Evolutionary conservation across 2,888 invertebrate genomes (phyloP).

Genomic region (Brachycybe producta): DNA sequence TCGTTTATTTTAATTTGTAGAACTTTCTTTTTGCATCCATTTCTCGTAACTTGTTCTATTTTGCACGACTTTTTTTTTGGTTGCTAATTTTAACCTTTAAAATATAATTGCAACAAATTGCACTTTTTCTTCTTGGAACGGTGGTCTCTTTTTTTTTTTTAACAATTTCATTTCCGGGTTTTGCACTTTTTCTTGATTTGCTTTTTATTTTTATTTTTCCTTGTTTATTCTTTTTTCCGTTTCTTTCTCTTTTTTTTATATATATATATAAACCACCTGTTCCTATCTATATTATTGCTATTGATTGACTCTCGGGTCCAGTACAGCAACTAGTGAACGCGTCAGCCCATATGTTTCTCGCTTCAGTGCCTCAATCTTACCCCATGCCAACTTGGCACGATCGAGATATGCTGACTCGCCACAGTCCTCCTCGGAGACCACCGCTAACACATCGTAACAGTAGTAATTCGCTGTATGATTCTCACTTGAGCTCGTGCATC

Average conservation of each 20-base stretch:
- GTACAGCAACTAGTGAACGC: constrained; percentile 20
- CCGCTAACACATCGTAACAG: constrained; percentile 6
- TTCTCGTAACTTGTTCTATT: background rate
- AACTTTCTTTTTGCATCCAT: background rate
- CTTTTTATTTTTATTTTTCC: constrained; percentile 1
- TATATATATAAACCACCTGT: no score
- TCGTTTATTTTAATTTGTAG: no score
- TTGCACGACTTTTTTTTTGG: background rate
- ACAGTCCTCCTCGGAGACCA: constrained; percentile 3
- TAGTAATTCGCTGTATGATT: constrained; percentile 1
- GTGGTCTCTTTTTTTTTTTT: background rate
- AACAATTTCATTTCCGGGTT: background rate
- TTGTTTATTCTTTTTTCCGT: background rate
- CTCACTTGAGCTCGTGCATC: no score
- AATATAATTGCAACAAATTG: background rate
- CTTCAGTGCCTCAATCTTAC: constrained; percentile 18
- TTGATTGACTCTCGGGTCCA: constrained; percentile 11
- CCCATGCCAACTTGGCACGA: constrained; percentile 3
- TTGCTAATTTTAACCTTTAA: background rate
- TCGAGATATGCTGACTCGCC: constrained; percentile 5
- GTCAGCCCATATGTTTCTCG: constrained; percentile 18
- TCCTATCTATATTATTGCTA: no score
- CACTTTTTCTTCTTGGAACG: background rate
- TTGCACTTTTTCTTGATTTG: background rate
- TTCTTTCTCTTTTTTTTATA: background rate